Conservation (phyloP, 2,113 vertebrate species). For the Apaloderma vittatum region DNA sequence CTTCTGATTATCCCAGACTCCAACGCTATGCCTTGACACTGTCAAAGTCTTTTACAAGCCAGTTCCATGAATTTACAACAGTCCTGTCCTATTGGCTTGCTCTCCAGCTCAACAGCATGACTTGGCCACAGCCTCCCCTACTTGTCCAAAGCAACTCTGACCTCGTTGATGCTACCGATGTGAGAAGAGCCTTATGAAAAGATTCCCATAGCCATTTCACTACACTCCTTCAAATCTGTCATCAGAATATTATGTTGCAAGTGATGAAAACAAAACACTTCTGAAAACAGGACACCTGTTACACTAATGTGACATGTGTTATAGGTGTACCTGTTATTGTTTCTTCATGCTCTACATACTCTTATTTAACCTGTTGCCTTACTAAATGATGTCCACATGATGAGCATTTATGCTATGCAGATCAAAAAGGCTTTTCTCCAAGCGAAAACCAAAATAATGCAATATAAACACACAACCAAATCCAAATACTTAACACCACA, state of each 20-base stretch:
- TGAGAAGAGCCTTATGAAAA: neutral
- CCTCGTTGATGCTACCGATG: neutral
- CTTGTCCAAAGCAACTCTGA: neutral
- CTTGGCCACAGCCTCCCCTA: neutral
- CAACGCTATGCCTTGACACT: neutral
- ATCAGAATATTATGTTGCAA: neutral
- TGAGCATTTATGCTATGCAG: neutral
- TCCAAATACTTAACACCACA: neutral
- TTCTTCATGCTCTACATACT: neutral
- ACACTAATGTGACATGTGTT: neutral
- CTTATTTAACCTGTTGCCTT: neutral
- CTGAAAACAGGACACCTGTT: neutral
- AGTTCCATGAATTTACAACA: neutral
- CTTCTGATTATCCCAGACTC: neutral
- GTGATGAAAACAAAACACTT: neutral
- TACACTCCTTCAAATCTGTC: neutral
- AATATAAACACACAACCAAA: neutral
- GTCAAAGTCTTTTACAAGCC: neutral
- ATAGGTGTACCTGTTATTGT: neutral
- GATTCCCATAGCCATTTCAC: neutral
- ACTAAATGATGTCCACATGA: neutral
- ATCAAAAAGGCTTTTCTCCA: neutral
- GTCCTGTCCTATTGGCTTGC: accelerated
- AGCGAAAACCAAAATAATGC: neutral
- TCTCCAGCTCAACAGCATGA: neutral